Base-by-base conservation (phyloP, 2,797 vertebrate species). In the Arrhamphus sclerolepis region DNA sequence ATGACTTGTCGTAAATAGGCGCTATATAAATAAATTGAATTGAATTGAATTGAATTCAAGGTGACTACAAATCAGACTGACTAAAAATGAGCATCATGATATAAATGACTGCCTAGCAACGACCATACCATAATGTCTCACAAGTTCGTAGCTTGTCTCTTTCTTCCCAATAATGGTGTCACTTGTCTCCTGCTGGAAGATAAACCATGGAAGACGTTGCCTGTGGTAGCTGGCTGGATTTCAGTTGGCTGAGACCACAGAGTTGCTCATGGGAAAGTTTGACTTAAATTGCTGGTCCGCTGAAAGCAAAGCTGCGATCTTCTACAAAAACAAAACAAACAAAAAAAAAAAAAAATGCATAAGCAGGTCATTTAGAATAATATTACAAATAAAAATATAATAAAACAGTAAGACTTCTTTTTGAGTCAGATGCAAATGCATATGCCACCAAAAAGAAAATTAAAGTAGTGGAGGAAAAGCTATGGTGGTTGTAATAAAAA, bases 101-200 rank as follows among this genome's bases (percentile, higher is more conserved):
- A 68, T 43, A 46, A 42, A 59, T 46, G 16, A 49, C 42, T 70
- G 46, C 69, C 31, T 49, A 41, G 70, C 56, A 6, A 44, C 66
- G 74, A 77, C 41, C 61, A 66, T 56, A 55, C 50, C 56, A 58
- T 67, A 62, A 62, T 67, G 42, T 64, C 9, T n/a, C 56, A 60
- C 26, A 51, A 56, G 46, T 77, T 63, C 69, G 44, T 60, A 58
- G 41, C 57, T 75, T 54, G 62, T 57, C 53, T 80, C 78, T 51
- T 81, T 70, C 68, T 60, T 60, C 74, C 34, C 34, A 66, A 72
- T 77, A 86, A 78, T 84, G 77, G 79, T 78, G 67, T 85, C 80
- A 72, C 61, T 62, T 80, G 78, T 88, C 72, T 85, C 75, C 78
- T 74, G 72, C 80, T 75, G 75, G 83, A 78, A 77, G 82, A 86